Evolutionary conservation across 2,113 vertebrate genomes (phyloP).

Genomic region (Rynchops niger): DNA sequence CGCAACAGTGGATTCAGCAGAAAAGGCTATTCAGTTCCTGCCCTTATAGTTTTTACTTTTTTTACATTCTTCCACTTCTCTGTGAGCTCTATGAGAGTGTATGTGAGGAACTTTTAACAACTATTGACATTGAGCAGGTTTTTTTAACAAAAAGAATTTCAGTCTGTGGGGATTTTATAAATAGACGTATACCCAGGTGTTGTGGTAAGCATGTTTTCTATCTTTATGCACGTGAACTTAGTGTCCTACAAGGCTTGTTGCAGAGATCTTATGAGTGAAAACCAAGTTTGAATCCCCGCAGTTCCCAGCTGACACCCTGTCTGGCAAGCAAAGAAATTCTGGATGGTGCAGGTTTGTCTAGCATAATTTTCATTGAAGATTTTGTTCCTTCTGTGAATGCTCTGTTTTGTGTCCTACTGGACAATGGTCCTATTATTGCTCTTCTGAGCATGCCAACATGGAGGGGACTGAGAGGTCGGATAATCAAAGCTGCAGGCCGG

Average conservation of each 20-base stretch:
- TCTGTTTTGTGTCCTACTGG: background rate
- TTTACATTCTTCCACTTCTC: background rate
- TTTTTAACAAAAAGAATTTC: background rate
- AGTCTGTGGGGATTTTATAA: accelerated
- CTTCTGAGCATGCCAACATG: background rate
- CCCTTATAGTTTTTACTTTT: background rate
- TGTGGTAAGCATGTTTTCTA: background rate
- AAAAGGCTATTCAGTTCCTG: background rate
- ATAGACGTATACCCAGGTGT: background rate
- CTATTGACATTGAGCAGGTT: background rate
- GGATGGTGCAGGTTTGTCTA: background rate
- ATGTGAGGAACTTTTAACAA: background rate
- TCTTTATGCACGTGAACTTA: background rate
- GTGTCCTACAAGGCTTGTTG: background rate
- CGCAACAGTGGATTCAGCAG: background rate
- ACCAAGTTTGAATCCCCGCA: background rate
- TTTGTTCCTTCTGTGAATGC: background rate
- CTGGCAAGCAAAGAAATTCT: background rate
- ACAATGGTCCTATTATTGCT: background rate
- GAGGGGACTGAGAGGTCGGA: background rate
- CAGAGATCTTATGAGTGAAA: background rate
- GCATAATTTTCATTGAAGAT: background rate
- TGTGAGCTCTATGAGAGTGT: background rate
- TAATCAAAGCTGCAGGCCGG: background rate
- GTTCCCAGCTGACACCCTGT: background rate